Evolutionary conservation across 2,888 invertebrate genomes (phyloP).

Genomic region (Platerodrilus igneus): DNA sequence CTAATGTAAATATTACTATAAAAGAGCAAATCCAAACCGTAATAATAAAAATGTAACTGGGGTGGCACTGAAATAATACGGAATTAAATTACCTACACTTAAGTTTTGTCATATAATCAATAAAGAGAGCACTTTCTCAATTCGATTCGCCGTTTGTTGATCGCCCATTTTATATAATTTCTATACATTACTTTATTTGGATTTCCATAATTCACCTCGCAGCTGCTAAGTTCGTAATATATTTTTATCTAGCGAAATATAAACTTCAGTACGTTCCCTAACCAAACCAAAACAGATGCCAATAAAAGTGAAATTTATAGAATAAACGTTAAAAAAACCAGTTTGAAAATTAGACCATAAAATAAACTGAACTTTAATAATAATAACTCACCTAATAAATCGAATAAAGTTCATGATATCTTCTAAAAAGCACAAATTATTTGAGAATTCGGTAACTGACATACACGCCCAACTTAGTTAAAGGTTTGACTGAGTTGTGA

Average conservation of each 20-base stretch:
- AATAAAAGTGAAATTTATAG: conserved; percentile 30
- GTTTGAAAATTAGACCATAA: neutral
- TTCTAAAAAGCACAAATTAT: conserved; percentile 42
- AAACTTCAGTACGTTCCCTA: conserved; percentile 23
- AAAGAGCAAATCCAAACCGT: too few relatives aligned
- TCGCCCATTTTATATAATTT: too few relatives aligned
- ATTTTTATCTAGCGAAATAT: conserved; percentile 1
- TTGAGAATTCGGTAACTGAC: conserved; percentile 34
- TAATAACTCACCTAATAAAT: conserved; percentile 34
- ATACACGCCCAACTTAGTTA: conserved; percentile 46
- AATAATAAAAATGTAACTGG: too few relatives aligned
- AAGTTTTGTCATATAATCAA: too few relatives aligned
- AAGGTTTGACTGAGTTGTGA: conserved; percentile 41
- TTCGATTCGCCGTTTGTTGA: too few relatives aligned
- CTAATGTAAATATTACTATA: too few relatives aligned
- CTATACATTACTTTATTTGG: too few relatives aligned
- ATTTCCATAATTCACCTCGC: too few relatives aligned
- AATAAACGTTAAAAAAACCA: conserved; percentile 11
- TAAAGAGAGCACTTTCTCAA: too few relatives aligned
- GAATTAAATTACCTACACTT: too few relatives aligned
- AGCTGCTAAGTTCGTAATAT: too few relatives aligned
- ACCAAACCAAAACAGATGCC: conserved; percentile 38
- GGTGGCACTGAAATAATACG: too few relatives aligned
- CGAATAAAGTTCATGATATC: conserved; percentile 40
- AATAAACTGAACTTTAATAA: conserved; percentile 8